Base-by-base conservation (phyloP, 1,140 invertebrate genomes). In the Phymastichus coffea region DNA sequence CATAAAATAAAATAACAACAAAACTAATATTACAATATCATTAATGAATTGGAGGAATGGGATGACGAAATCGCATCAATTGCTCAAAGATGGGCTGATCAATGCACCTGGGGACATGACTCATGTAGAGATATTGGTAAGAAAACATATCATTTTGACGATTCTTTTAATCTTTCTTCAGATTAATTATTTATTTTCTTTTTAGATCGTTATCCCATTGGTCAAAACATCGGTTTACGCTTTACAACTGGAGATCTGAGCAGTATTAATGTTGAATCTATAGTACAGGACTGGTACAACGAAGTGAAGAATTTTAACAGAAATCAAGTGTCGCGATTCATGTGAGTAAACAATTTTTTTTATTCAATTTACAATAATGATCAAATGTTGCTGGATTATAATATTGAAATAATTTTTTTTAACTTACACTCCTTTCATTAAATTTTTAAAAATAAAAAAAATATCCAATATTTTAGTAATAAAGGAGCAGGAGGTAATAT, bases 81-180 rank as follows among this genome's bases (percentile, higher is more conserved):
- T 41, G 92, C 93, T 7, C 92, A 94, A 72, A 82, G 85, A 66
- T 93, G 92, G 89, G 87, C 92, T 0, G 86, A 92, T 61, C 85
- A 87, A 47, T 94, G 92, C 70, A 81, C 83, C 37, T 85, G 89
- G 35, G 82, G 81, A 9, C 92, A 95, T 68, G 92, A 94, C 71
- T 77, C 70, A 41, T 75, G 74, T 43, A 78, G 83, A 70, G 80
- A 84, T 67, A 81, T 84, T 63, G 75, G 87, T 88, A 77, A 84
- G 84, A 84, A 22, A 3, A 25, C n/a, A n/a, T n/a, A n/a, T n/a
- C n/a, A n/a, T n/a, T n/a, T n/a, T n/a, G n/a, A n/a, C n/a, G n/a
- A n/a, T n/a, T n/a, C n/a, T n/a, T n/a, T n/a, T n/a, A n/a, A n/a
- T n/a, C n/a, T n/a, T n/a, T 46, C 15, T 14, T 40, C 15, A 40